Percentiles rank a stretch among this genome's conserved stretches.
Evolutionary conservation across 2,797 vertebrate genomes (phyloP).

Genomic region (Neosilurus mollespiculum): DNA sequence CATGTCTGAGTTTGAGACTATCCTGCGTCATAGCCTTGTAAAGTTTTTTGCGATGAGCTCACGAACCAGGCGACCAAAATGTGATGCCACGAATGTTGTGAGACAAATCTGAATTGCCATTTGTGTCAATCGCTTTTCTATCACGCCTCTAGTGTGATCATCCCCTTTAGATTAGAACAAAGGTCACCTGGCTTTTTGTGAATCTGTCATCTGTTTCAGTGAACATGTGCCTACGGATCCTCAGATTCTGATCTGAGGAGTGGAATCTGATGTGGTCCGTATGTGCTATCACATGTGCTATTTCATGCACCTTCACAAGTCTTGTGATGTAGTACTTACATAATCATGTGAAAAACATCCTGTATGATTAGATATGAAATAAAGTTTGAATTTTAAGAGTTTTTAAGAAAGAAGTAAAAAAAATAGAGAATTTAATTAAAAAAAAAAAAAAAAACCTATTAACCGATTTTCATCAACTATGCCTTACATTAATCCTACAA

Average conservation of each 20-base stretch:
- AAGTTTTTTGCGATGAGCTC: no score
- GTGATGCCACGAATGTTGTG: no score
- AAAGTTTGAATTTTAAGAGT: not conserved
- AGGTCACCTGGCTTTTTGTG: not conserved
- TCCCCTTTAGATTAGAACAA: not conserved
- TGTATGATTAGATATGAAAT: not conserved
- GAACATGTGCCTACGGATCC: not conserved
- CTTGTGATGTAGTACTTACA: not conserved
- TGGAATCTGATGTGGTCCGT: not conserved
- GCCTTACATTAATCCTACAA: no score
- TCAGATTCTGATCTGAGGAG: not conserved
- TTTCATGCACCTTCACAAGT: not conserved
- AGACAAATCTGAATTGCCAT: no score
- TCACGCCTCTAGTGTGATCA: no score
- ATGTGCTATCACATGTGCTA: no score
- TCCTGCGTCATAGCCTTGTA: no score
- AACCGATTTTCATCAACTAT: no score
- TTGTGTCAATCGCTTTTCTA: no score
- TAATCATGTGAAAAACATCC: not conserved
- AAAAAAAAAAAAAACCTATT: no score
- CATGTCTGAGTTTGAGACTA: no score
- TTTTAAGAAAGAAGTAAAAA: not conserved
- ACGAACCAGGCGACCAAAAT: no score
- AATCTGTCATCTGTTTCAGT: not conserved
- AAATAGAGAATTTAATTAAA: not conserved